Base-by-base conservation (phyloP, 2,888 invertebrate genomes). In the Atethmia centrago region DNA sequence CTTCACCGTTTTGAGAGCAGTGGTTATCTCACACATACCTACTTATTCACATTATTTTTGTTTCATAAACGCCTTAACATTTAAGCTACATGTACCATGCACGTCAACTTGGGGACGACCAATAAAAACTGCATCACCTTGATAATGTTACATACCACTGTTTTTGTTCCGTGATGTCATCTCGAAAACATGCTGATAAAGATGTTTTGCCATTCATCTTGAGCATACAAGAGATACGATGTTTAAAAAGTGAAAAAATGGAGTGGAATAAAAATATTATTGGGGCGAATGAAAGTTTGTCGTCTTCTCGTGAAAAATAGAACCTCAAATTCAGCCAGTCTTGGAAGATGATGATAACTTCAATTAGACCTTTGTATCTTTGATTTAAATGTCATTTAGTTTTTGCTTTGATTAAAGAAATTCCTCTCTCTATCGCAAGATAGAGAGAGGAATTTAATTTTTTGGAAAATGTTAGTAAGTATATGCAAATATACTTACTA, bases 121-220 rank as follows among this genome's bases (percentile, higher is more conserved):
- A 40, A 85, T 65, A 85, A 81, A 85, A 85, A 83, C 77, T 77
- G 69, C 78, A 79, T 83, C 79, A 77, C 83, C 85, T 85, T 85
- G 76, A 82, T 82, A 74, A 31, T n/a, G n/a, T n/a, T n/a, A n/a
- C n/a, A n/a, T 40, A 45, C 62, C 40, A 28, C 36, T 40, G 65
- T 65, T 72, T 77, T 77, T 83, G 68, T 67, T n/a, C 36, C 58
- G 62, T 78, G 83, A 83, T 78, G 70, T 78, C 83, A 80, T 72
- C 71, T 74, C 21, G 16, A 53, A 79, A 76, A 67, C 28, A 62
- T 40, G 31, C 56, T 49, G 68, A 63, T 65, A 53, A 49, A 66
- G 47, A 72, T 61, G 40, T 53, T 53, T 51, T 61, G 47, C 49
- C 64, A 31, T 45, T 53, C 4, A 28, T 42, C 25, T 61, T 31